Evolutionary conservation across 2,113 vertebrate species (phyloP).

Genomic region (Oxyura jamaicensis): DNA sequence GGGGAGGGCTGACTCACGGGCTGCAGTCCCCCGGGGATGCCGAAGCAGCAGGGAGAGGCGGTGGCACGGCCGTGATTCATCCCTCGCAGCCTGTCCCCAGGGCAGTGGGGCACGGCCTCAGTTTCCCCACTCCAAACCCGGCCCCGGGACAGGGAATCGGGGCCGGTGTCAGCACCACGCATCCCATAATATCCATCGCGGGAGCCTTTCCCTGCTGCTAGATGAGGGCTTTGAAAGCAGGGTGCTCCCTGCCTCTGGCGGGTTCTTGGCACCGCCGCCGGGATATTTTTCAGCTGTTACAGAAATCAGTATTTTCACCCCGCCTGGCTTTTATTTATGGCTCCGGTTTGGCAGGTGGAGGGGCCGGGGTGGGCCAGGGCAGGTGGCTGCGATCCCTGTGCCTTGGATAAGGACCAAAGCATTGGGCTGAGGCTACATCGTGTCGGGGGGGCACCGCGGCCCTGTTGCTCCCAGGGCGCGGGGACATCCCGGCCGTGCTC

Average conservation of each 20-base stretch:
- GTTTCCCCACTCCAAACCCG: background rate
- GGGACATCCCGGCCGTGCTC: background rate
- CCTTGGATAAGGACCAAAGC: accelerated
- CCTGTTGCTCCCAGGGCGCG: background rate
- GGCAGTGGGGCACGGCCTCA: background rate
- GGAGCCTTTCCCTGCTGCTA: background rate
- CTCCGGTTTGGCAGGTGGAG: background rate
- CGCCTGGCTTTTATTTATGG: conserved; percentile 17
- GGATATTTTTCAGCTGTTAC: conserved; percentile 24
- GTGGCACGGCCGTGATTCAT: accelerated
- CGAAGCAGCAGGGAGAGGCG: accelerated
- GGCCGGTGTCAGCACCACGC: accelerated
- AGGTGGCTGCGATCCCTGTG: background rate
- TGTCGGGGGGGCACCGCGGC: background rate
- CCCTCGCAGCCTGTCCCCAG: background rate
- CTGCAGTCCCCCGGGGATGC: background rate
- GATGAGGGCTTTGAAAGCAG: background rate
- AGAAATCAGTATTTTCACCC: conserved; percentile 40
- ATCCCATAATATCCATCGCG: accelerated
- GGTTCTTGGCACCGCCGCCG: conserved; percentile 12
- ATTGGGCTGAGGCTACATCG: too few species aligned
- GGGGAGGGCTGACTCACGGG: background rate
- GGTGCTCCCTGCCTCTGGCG: background rate
- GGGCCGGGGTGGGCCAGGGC: background rate
- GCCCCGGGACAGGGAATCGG: accelerated